phyloP scores from a whole-genome alignment of 2,888 invertebrate genomes.

The Oxystoma pomonae region DNA sequence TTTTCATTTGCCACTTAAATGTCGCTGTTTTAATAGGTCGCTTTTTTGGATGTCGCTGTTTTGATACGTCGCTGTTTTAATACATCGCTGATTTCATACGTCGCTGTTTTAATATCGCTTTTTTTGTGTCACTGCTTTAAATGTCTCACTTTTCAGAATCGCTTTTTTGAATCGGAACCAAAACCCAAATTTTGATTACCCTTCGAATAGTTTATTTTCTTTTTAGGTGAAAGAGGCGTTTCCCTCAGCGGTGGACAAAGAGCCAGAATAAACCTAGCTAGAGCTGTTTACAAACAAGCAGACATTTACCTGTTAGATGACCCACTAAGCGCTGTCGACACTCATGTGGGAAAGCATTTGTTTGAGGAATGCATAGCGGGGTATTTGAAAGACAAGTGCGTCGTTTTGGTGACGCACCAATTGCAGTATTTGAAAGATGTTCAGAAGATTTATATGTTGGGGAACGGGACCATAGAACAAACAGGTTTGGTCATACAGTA shows the following conservation, averaged over 20 bases:
- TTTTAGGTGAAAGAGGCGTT: slow-evolving; percentile 63
- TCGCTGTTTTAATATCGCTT: too few species aligned
- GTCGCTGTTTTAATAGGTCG: too few species aligned
- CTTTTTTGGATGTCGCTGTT: too few species aligned
- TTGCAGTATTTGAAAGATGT: slow-evolving; percentile 59
- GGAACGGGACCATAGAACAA: slow-evolving; percentile 53
- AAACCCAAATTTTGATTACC: too few species aligned
- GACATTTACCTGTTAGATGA: slow-evolving; percentile 85
- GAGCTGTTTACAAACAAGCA: slow-evolving; percentile 76
- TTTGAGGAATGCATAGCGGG: slow-evolving; percentile 71
- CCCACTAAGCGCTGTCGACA: slow-evolving; percentile 84
- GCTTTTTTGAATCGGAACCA: too few species aligned
- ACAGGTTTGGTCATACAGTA: too few species aligned
- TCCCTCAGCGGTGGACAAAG: slow-evolving; percentile 75
- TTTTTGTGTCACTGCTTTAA: too few species aligned
- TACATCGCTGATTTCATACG: too few species aligned
- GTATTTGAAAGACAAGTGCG: slow-evolving; percentile 61
- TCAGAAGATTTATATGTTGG: slow-evolving; percentile 50
- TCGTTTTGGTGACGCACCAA: slow-evolving; percentile 71
- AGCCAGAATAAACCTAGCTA: slow-evolving; percentile 79
- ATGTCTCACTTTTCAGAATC: too few species aligned
- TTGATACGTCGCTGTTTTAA: too few species aligned
- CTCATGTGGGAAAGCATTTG: slow-evolving; percentile 79
- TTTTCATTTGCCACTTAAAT: too few species aligned
- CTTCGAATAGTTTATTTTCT: too few species aligned